Base-by-base conservation (phyloP, 2,113 vertebrate genomes). In the Ibidorhyncha struthersii region DNA sequence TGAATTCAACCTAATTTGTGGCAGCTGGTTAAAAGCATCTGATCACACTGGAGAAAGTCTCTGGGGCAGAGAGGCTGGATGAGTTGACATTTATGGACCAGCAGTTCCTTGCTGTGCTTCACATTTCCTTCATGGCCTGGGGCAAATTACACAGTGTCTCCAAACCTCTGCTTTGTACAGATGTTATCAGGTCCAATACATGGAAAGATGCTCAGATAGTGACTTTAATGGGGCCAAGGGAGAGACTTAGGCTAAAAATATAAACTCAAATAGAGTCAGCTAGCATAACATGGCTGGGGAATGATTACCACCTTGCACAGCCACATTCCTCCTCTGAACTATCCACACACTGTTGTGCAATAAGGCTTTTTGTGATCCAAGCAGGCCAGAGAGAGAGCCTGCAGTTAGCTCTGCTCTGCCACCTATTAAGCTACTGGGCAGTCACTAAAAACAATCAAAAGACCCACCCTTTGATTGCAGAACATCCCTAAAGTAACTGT, bases 131-230 rank as follows among this genome's bases (percentile, higher is more conserved):
- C 0, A 1, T 69, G 49, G 41, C 92, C 82, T 1, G 6, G 21
- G 70, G 93, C 53, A 32, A 82, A 30, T 80, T 87, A 50, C 52
- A 13, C 7, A 32, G 47, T 3, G 0, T 63, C 77, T 80, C 93
- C 84, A 86, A 77, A 52, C 62, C 62, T 73, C 27, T 50, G 62
- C 58, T 43, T 72, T 70, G 78, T 93, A 50, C 74, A 82, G 93
- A 96, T 93, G 14, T 88, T 96, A 96, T 97, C 96, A 73, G 27
- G 30, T 40, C 73, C 36, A 56, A 12, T 32, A 21, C 21, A 55
- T 0, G 0, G 4, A 72, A 11, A 96, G 81, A 72, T 65, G 40
- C 5, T 66, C 93, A 58, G 82, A 90, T 80, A 80, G 36, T 1
- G 25, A 21, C 53, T 82, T 90, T 76, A 93, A 45, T 41, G 30